Base-by-base conservation (phyloP, 2,113 vertebrate genomes). In the Danionella cerebrum region DNA sequence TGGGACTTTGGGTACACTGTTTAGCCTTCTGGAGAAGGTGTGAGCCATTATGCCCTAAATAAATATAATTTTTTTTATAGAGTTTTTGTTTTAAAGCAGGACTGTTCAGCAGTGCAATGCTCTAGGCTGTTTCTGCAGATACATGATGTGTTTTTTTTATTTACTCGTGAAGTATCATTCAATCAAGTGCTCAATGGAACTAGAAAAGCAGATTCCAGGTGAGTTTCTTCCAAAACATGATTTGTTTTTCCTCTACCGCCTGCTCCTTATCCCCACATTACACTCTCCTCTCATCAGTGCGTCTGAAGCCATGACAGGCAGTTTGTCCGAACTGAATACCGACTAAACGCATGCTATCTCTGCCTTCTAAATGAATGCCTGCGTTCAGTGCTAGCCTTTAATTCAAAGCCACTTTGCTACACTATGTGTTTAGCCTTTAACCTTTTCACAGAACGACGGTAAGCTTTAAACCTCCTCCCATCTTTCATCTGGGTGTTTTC, bases 261-360 rank as follows among this genome's bases (percentile, higher is more conserved):
- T 65, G 36, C 16, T 50, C 29, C 47, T 50, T 50, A 63, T 70
- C 55, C 38, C 31, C 50, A 54, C 48, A 67, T 75, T 67, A 63
- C 41, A 57, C 62, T 71, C 65, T 73, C 67, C 67, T 73, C 75
- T 76, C 75, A 76, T 76, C 64, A 69, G 60, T 6, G 53, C 55
- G 63, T 67, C 52, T 66, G 18, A 72, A 55, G 70, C 75, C 70
- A 73, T 70, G 67, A 76, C 67, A 76, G 70, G 54, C 75, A 70
- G 42, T 62, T 65, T 55, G 54, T 65, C 16, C 45, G 51, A 42
- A 41, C 62, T 66, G 22, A 42, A 67, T 51, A 54, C 57, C 55
- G 29, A 67, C 16, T 27, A 18, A 45, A 73, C 73, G 59, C 64
- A 65, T 77, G 68, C 67, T 71, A 73, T 77, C 71, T 68, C 29